These are phyloP conservation scores for Dunckerocampus dactyliophorus DNA, from an alignment of 2,113 vertebrate genomes.

Conservation along the genomic window DNA sequence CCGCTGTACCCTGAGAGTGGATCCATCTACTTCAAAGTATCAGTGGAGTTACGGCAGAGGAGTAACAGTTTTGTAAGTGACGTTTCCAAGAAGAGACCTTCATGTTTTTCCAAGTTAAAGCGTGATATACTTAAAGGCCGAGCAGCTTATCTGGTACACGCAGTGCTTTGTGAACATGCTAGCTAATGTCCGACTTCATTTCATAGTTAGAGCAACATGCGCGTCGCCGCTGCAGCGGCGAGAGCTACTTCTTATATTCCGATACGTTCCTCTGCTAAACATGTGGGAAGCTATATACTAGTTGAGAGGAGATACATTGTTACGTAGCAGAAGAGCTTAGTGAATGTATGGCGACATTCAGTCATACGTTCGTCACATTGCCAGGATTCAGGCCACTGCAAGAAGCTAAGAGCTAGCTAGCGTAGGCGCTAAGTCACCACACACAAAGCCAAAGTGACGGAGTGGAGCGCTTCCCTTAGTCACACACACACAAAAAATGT, in stretches of 20 bases:
- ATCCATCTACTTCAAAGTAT: too few species aligned
- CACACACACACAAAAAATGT: neutral
- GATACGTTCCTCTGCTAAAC: neutral
- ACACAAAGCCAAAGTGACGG: slow-evolving; percentile 25
- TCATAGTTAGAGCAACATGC: neutral
- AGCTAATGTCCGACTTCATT: slow-evolving; percentile 2
- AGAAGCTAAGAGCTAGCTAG: neutral
- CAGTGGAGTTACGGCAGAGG: neutral
- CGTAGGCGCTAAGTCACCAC: slow-evolving; percentile 14
- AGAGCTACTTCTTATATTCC: neutral
- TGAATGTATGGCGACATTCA: slow-evolving; percentile 13
- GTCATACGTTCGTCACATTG: slow-evolving; percentile 14
- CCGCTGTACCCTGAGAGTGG: too few species aligned
- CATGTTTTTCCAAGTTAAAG: neutral
- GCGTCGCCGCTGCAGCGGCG: too few species aligned
- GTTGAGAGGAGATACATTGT: neutral
- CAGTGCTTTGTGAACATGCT: neutral
- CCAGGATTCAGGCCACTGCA: slow-evolving; percentile 15
- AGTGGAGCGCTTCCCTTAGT: slow-evolving; percentile 35
- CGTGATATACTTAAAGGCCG: neutral
- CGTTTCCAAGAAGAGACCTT: neutral
- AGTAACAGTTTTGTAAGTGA: too few species aligned
- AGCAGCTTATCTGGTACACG: neutral
- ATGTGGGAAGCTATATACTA: neutral
- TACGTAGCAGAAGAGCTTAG: slow-evolving; percentile 6